Base-by-base conservation (phyloP, 1,140 invertebrate genomes). In the Planococcus citri region DNA sequence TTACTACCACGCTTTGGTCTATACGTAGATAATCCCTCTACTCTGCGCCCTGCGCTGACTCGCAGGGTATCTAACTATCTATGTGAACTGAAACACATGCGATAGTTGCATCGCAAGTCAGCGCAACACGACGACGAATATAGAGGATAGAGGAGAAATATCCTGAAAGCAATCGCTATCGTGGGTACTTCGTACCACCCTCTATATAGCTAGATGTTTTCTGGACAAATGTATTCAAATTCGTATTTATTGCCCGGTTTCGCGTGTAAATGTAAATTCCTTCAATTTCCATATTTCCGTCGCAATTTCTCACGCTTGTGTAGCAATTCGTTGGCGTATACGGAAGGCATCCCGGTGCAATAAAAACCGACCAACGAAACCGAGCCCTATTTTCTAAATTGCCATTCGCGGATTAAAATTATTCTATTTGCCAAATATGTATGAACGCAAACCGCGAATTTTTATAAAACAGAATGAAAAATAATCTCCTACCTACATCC, bases 191-290 rank as follows among this genome's bases (percentile, higher is more conserved):
- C 25, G 17, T 4, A n/a, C 51, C 51, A 22, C 6, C 21, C 3
- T 12, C 10, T n/a, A n/a, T n/a, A n/a, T n/a, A n/a, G n/a, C n/a
- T n/a, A n/a, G 22, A 25, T 20, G 22, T 64, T 64, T 64, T 64
- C 60, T 27, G 25, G 60, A 64, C 60, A 64, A 64, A 64, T 64
- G 60, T 64, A 64, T 64, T 64, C 60, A 64, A 64, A 64, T 64
- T 24, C 60, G 60, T 25, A 64, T 27, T 64, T 24, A 64, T 27
- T 27, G 41, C 41, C n/a, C n/a, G 41, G 41, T 51, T 51, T 17
- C 41, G 12, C 41, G 41, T 51, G 12, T 51, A 64, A 64, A 64
- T 64, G 60, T 64, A 64, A 64, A 64, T 64, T 25, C 25, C 60
- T 25, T 10, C 60, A 25, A 64, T 64, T 64, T 64, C 60, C 60